These are phyloP conservation scores for Apomyelois bistriatella DNA, from an alignment of 2,888 invertebrate species.

Conservation along the genomic window DNA sequence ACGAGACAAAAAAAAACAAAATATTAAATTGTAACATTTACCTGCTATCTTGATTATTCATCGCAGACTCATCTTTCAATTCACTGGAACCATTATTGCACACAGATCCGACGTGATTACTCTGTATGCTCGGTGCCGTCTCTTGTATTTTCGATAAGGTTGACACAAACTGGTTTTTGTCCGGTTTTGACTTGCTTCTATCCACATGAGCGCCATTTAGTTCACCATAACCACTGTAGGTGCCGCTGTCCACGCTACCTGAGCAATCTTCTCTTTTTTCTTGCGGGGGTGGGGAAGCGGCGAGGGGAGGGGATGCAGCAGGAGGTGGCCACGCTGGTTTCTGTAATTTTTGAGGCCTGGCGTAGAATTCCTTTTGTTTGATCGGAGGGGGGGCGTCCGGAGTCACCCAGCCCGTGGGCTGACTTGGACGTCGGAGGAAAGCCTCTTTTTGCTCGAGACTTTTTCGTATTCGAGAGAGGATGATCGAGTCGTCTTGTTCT, in stretches of 20 bases:
- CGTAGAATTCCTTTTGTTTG: conserved; percentile 86
- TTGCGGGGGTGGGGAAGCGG: conserved; percentile 82
- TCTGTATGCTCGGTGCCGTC: conserved; percentile 69
- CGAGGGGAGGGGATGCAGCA: conserved; percentile 59
- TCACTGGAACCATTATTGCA: conserved; percentile 66
- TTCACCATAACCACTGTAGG: conserved; percentile 69
- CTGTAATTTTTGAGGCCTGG: conserved; percentile 88
- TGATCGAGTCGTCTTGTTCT: conserved; percentile 85
- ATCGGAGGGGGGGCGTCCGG: conserved; percentile 74
- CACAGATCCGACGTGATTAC: conserved; percentile 53
- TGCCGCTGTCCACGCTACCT: conserved; percentile 71
- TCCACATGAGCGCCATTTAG: conserved; percentile 62
- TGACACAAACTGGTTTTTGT: conserved; percentile 77
- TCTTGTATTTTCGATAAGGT: conserved; percentile 84
- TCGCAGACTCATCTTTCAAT: conserved; percentile 52
- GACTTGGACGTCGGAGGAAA: conserved; percentile 87
- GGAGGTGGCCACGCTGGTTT: conserved; percentile 86
- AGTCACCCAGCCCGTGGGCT: conserved; percentile 81
- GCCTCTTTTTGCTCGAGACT: conserved; percentile 95
- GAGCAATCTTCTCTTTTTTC: conserved; percentile 71
- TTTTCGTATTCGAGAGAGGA: conserved; percentile 88
- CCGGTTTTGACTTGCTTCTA: conserved; percentile 60
- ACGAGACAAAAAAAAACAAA: too few species aligned
- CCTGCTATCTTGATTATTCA: conserved; percentile 69
- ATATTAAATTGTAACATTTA: conserved; percentile 21